Evolutionary conservation across 2,113 vertebrate species (phyloP), one percentile per base, ranked within the genome.

Genomic region (Dinomys branickii): DNA sequence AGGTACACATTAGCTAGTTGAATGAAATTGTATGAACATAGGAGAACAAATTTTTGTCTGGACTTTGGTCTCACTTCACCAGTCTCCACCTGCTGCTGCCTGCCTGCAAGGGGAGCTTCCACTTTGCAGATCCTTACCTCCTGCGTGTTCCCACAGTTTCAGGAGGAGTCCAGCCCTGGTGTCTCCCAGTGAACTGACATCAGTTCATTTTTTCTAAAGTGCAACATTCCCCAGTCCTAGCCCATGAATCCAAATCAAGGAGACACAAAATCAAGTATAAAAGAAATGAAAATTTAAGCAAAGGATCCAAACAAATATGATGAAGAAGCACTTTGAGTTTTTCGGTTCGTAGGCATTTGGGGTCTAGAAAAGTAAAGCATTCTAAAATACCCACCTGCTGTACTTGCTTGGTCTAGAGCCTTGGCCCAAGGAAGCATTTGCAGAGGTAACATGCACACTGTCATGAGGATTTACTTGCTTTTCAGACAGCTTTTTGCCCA

Each of bases 391-490:
- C 38, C 52, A 24, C 28, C 28, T 63, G n/a, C 38, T 94, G 44
- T 94, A 73, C 61, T 89, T 91, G 93, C 61, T 97, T 90, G 90
- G 78, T 91, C 41, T 86, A 58, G 58, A 91, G 78, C 50, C 75
- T 85, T 90, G 81, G 58, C 69, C 86, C 94, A 85, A 81, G 30
- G 92, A 95, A 94, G 87, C 94, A 78, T 81, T 91, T 93, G 54
- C 35, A 82, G 77, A 78, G 10, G 38, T 56, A 90, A 78, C 80
- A 61, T 58, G 80, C 22, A 71, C 61, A 71, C 75, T 44, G 75
- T 93, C 75, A 20, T 61, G 78, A 67, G 44, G 41, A 85, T 83
- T 94, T 67, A 73, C 35, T 63, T 88, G 63, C 69, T 94, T 91
- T 89, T 52, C 50, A 75, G 90, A 63, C 26, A 93, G 2, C 20